phyloP scores from a whole-genome alignment of 2,797 vertebrate genomes.

The Hippocampus kuda region DNA sequence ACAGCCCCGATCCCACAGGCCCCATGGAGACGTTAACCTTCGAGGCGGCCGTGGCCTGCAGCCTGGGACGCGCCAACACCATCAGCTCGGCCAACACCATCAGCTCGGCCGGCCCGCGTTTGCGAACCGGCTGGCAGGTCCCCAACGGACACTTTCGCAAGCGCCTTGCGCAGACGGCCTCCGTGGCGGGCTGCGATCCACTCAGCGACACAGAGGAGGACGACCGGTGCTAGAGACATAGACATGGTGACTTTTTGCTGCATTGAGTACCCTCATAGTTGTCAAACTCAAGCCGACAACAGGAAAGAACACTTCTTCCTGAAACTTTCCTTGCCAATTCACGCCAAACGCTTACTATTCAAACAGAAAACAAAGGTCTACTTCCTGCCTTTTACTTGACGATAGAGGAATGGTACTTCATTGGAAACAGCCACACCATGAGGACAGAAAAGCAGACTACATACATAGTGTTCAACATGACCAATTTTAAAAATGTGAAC shows the following conservation, averaged over 20 bases:
- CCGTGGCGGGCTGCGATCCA: constrained; percentile 76
- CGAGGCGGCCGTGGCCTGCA: constrained; percentile 91
- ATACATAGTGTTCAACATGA: not conserved
- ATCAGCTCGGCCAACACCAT: constrained; percentile 87
- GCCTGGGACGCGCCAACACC: constrained; percentile 91
- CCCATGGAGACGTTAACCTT: constrained; percentile 92
- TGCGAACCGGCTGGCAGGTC: constrained; percentile 91
- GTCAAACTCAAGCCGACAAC: constrained; percentile 36
- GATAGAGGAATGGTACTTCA: constrained; percentile 44
- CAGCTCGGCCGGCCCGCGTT: constrained; percentile 75
- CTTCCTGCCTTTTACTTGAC: constrained; percentile 58
- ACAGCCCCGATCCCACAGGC: constrained; percentile 86
- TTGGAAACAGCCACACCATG: constrained; percentile 30
- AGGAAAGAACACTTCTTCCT: constrained; percentile 44
- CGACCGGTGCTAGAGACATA: constrained; percentile 80
- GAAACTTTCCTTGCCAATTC: constrained; percentile 58
- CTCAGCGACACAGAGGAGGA: constrained; percentile 95
- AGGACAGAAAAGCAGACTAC: not conserved
- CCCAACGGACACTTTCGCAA: constrained; percentile 95
- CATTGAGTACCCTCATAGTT: constrained; percentile 29
- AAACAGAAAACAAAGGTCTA: constrained; percentile 41
- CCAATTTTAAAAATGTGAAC: not conserved
- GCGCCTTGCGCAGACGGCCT: constrained; percentile 79
- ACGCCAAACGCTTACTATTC: constrained; percentile 52
- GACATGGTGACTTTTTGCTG: constrained; percentile 37